Conservation (phyloP, 2,113 vertebrate species). For the Bucco capensis region DNA sequence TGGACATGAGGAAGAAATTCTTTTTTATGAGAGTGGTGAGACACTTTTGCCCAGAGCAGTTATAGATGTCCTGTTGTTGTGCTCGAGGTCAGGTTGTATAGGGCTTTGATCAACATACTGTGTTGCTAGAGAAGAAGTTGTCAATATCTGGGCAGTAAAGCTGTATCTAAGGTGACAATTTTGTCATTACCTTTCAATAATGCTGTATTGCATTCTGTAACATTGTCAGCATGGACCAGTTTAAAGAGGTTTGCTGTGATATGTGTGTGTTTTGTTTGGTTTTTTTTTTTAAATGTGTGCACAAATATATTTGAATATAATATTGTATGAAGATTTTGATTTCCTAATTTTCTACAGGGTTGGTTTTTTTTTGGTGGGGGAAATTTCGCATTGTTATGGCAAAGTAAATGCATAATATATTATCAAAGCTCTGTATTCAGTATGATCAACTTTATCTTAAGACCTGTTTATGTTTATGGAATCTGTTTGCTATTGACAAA, state of each 20-base stretch:
- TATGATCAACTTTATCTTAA: background rate
- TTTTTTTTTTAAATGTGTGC: background rate
- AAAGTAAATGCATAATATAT: background rate
- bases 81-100: background rate
- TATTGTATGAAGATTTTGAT: background rate
- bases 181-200: background rate
- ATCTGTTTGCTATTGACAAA: background rate
- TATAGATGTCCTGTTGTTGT: background rate
- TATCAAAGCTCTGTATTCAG: background rate
- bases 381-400: background rate
- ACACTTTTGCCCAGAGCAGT: background rate
- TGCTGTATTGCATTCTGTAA: background rate
- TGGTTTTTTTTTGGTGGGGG: too few species aligned
- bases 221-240: background rate
- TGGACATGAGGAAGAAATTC: background rate
- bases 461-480: background rate
- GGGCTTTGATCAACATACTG: background rate
- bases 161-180: background rate
- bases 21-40: background rate
- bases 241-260: background rate
- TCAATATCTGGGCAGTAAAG: background rate
- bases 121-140: background rate
- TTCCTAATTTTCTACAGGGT: too few species aligned
- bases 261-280: background rate
- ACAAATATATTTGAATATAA: background rate